These are phyloP conservation scores for Alloplasta piceator DNA, from an alignment of 2,888 invertebrate genomes.

Conservation along the genomic window DNA sequence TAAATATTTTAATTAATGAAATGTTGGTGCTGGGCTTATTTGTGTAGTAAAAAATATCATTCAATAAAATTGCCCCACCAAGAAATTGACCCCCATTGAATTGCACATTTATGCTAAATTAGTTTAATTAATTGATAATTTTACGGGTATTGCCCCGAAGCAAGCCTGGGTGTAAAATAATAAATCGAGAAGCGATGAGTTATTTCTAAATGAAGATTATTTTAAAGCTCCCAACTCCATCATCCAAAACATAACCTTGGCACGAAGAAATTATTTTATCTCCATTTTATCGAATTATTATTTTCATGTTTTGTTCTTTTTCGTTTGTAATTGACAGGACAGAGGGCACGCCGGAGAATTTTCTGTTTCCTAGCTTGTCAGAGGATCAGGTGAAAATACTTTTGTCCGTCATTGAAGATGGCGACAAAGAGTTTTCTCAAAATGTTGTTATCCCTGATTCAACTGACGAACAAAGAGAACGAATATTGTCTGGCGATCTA, in stretches of 20 bases:
- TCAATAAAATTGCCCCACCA: constrained; percentile 5
- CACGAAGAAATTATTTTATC: neutral
- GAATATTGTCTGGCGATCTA: constrained; percentile 23
- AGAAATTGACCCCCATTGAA: constrained; percentile 8
- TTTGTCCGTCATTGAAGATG: constrained; percentile 10
- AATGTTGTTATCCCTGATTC: constrained; percentile 11
- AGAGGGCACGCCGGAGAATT: constrained; percentile 2
- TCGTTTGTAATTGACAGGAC: neutral
- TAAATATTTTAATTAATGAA: constrained; percentile 7
- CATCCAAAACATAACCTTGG: neutral
- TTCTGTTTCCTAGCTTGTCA: constrained; percentile 15
- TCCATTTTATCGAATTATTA: constrained; percentile 2
- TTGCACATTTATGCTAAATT: constrained; percentile 3
- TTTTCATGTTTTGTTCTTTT: neutral
- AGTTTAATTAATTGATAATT: constrained; percentile 3
- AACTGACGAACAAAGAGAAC: constrained; percentile 7
- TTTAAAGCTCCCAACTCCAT: neutral
- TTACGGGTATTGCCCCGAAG: neutral
- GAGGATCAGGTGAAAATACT: constrained; percentile 22
- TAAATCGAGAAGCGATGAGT: neutral
- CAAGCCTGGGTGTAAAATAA: neutral
- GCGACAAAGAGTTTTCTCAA: neutral
- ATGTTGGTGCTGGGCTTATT: neutral
- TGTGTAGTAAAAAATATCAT: neutral
- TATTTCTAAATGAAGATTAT: neutral